Conservation (phyloP, 2,113 vertebrate genomes). For the Origma solitaria region DNA sequence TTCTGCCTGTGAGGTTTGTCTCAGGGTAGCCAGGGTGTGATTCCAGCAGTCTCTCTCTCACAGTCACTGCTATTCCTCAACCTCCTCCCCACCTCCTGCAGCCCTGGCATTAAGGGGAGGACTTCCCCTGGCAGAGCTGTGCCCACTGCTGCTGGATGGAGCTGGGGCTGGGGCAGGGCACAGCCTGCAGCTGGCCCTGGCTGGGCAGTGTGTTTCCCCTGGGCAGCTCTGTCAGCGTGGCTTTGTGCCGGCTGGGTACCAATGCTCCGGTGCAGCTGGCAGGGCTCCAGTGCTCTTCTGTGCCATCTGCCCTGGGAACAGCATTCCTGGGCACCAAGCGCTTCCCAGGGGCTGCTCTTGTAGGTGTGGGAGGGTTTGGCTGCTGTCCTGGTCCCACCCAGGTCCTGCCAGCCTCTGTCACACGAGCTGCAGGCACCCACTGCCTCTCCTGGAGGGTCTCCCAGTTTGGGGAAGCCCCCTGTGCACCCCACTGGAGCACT, state of each 20-base stretch:
- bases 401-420: not conserved
- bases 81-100: not conserved
- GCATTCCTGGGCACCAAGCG: not conserved
- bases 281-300: not conserved
- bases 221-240: not conserved
- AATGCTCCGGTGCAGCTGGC: not conserved
- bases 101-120: not conserved
- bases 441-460: not conserved
- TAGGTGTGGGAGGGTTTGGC: not conserved
- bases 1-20: not conserved
- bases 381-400: not conserved
- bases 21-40: not conserved
- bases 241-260: not conserved
- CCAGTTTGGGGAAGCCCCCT: not conserved
- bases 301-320: not conserved
- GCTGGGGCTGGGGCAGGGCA: not conserved
- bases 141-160: not conserved
- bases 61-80: not conserved
- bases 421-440: rapidly evolving
- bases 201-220: not conserved
- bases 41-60: not conserved
- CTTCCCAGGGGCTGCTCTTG: not conserved
- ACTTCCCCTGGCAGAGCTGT: not conserved
- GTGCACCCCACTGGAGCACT: not conserved
- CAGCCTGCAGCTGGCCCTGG: not conserved